Evolutionary conservation across 2,797 vertebrate genomes (phyloP).

Genomic region (Phyllotis vaccarum): DNA sequence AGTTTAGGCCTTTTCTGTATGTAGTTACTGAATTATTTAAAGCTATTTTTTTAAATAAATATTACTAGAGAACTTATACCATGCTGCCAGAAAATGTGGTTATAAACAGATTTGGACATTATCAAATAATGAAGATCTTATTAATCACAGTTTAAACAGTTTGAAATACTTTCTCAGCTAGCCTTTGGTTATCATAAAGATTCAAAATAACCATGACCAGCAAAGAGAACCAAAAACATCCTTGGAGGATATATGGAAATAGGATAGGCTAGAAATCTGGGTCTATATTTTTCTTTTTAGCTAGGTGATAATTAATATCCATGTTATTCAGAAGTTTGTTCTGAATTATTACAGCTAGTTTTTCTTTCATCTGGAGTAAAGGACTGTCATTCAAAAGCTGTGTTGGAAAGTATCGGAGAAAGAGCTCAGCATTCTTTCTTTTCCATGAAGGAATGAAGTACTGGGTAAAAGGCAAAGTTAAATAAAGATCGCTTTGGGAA

Average conservation of each 20-base stretch:
- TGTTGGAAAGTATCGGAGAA: background rate
- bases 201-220: background rate
- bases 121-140: background rate
- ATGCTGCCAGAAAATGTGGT: background rate
- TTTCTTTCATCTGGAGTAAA: conserved; percentile 38
- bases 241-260: background rate
- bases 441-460: conserved; percentile 39
- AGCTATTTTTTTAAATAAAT: background rate
- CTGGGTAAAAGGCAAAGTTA: conserved; percentile 24
- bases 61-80: background rate
- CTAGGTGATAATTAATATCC: background rate
- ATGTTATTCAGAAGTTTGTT: conserved; percentile 7
- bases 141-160: background rate
- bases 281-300: background rate
- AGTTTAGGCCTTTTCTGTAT: conserved; percentile 46
- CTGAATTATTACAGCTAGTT: conserved; percentile 56
- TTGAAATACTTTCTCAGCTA: conserved; percentile 38
- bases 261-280: background rate
- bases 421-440: background rate
- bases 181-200: background rate
- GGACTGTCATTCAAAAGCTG: background rate
- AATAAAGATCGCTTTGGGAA: conserved; percentile 34
- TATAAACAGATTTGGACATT: background rate
- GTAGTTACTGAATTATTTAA: conserved; percentile 15
- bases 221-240: background rate